Base-by-base conservation (phyloP, 2,888 invertebrate genomes). In the Cerastoderma edule region DNA sequence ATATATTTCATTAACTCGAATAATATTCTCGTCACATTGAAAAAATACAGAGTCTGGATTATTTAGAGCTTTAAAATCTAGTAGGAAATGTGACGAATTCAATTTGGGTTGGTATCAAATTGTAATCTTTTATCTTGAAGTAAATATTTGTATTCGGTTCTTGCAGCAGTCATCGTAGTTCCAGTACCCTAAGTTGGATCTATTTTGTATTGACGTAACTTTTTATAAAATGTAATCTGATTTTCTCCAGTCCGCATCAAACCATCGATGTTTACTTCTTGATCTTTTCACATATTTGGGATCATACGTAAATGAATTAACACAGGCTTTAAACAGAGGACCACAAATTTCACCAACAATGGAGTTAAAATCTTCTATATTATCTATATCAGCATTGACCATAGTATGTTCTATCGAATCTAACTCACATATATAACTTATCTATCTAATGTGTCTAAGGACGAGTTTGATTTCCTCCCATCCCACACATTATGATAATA, bases 1-100 rank as follows among this genome's bases (percentile, higher is more conserved):
- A 65, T 27, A 46, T 30, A 19, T 65, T 10, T 28, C 39, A 27
- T 65, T 44, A 65, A 64, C 35, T 35, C 19, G 44, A 22, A 64
- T 24, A 8, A 44, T 16, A 44, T 48, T 24, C 48, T 48, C 48
- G 24, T 48, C 19, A 5, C 22, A 24, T 16, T 48, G 48, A n/a
- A 48, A 48, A 16, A 48, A 48, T 48, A 48, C 48, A n/a, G 48
- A 48, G 24, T 13, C 24, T 48, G 48, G 48, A 24, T 48, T 24
- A 48, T 44, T 44, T 13, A 44, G 5, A 48, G 5, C 48, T 13
- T 48, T 48, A 16, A 48, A 48, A 48, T 48, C n/a, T 5, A 22
- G 22, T 8, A 4, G 24, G 24, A 48, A 48, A 5, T 48, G 5
- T 13, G 22, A 5, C 5, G 48, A n/a, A 48, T 48, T 16, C 44